Percentiles rank a stretch among this genome's conserved stretches.
Conservation (phyloP, 2,113 vertebrate genomes). For the Hipposideros armiger region DNA sequence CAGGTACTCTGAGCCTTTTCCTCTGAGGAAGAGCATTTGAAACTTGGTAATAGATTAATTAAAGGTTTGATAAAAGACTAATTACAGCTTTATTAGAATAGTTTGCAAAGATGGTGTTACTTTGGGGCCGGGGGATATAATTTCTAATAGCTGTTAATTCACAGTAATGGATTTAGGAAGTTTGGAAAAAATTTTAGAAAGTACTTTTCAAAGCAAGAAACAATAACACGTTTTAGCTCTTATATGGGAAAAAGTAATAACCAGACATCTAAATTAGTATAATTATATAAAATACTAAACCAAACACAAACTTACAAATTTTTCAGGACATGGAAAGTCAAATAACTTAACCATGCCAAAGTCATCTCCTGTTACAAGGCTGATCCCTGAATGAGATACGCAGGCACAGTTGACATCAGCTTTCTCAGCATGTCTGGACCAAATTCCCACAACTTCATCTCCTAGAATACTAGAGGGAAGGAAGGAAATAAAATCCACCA, state of each 20-base stretch:
- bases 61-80: background rate
- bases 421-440: conserved; percentile 97
- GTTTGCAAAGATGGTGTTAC: background rate
- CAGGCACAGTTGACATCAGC: conserved; percentile 98
- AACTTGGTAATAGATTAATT: background rate
- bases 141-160: conserved; percentile 25
- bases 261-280: background rate
- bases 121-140: background rate
- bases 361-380: conserved; percentile 97
- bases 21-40: background rate
- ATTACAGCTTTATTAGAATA: background rate
- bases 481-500: background rate
- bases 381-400: conserved; percentile 98
- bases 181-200: background rate
- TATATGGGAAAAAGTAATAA: background rate
- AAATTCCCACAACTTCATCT: conserved; percentile 97
- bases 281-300: background rate
- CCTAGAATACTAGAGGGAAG: conserved; percentile 93
- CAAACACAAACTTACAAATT: conserved; percentile 94
- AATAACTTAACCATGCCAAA: conserved; percentile 99
- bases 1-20: background rate
- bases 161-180: background rate
- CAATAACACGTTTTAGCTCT: background rate
- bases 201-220: background rate
- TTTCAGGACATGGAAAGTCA: conserved; percentile 98